phyloP scores from a whole-genome alignment of 2,888 invertebrate genomes.

The Macropis europaea region DNA sequence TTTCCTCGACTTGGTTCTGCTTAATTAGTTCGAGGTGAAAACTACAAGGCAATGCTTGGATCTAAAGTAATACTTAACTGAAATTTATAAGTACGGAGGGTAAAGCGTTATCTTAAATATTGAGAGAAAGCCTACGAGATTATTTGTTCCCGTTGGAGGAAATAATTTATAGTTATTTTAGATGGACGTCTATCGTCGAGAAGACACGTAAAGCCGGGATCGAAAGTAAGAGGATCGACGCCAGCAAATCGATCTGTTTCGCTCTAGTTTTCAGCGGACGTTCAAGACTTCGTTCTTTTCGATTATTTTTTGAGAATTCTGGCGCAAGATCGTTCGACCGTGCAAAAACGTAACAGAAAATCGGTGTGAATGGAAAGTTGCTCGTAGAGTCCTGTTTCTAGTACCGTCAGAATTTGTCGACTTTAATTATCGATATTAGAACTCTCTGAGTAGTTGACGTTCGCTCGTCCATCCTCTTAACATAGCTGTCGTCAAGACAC shows the following conservation, averaged over 20 bases:
- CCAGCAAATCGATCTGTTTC: slow-evolving; percentile 32
- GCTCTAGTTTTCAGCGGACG: slow-evolving; percentile 29
- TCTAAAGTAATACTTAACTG: slow-evolving; percentile 3
- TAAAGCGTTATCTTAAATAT: not conserved
- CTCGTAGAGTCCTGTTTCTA: slow-evolving; percentile 42
- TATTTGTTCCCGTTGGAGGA: not conserved
- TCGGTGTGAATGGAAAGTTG: slow-evolving; percentile 65
- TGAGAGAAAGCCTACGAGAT: slow-evolving; percentile 20
- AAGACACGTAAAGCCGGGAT: slow-evolving; percentile 4
- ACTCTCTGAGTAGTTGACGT: no score
- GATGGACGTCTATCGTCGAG: not conserved
- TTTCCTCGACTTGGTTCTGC: not conserved
- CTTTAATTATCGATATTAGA: no score
- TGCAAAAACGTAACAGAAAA: slow-evolving; percentile 46
- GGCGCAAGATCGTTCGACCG: slow-evolving; percentile 24
- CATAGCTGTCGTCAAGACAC: no score
- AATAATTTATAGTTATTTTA: slow-evolving; percentile 11
- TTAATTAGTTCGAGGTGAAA: not conserved
- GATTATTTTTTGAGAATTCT: slow-evolving; percentile 10
- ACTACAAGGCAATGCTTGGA: not conserved
- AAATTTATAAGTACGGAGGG: not conserved
- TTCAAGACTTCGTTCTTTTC: slow-evolving; percentile 2
- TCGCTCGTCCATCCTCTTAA: no score
- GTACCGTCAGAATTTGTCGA: slow-evolving; percentile 18
- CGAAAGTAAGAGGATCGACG: slow-evolving; percentile 30